phyloP scores from a whole-genome alignment of 35 echinoderm and acorn worm genomes.

The Diadema setosum region DNA sequence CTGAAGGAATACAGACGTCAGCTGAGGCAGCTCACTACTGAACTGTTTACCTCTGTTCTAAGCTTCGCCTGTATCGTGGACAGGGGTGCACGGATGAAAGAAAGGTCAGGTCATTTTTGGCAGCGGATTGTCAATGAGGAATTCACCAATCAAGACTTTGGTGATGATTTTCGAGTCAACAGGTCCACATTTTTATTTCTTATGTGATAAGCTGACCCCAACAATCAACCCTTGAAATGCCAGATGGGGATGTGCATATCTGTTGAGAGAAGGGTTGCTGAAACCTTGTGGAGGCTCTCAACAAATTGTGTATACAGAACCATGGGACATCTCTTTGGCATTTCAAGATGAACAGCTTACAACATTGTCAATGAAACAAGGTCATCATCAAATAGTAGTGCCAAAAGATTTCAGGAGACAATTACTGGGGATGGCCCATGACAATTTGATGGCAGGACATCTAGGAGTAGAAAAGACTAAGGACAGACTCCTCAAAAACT shows the following conservation, averaged over 20 bases:
- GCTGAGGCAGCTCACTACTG: no score
- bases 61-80: no score
- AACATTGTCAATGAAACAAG: neutral
- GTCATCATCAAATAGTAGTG: no score
- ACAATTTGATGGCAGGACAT: no score
- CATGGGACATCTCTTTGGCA: conserved; percentile 46
- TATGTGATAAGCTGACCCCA: neutral
- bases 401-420: no score
- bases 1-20: no score
- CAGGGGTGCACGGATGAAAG: no score
- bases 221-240: neutral
- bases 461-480: no score
- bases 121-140: neutral
- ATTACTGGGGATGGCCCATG: no score
- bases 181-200: conserved; percentile 3
- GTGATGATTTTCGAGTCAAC: conserved; percentile 24
- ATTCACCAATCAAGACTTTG: neutral
- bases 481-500: neutral
- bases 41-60: no score
- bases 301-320: conserved; percentile 32
- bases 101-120: neutral
- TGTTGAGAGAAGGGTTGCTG: conserved; percentile 20
- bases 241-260: neutral
- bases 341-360: conserved; percentile 23
- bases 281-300: conserved; percentile 30